Conservation (phyloP, 2,888 invertebrate genomes). For the Conops quadrifasciatus region DNA sequence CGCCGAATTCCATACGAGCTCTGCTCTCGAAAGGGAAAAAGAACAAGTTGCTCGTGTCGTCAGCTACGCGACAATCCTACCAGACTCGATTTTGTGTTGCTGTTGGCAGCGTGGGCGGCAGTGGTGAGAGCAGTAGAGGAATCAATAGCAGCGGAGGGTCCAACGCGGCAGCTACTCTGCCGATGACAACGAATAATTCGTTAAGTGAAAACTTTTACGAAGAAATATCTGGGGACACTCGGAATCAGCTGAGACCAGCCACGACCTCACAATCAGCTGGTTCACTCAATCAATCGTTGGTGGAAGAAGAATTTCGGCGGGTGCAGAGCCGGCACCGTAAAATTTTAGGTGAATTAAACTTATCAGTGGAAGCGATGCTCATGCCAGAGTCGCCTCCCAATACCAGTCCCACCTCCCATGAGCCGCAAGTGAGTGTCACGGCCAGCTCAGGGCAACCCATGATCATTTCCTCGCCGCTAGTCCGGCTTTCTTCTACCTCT, state of each 20-base stretch:
- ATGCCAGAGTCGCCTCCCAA: constrained; percentile 77
- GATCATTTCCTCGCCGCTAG: constrained; percentile 37
- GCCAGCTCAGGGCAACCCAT: constrained; percentile 55
- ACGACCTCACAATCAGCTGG: constrained; percentile 69
- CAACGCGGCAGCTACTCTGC: constrained; percentile 17
- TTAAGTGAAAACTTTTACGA: constrained; percentile 56
- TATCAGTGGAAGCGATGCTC: constrained; percentile 88
- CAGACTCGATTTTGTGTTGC: constrained; percentile 62
- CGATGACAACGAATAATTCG: constrained; percentile 34
- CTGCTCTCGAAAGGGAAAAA: constrained; percentile 63
- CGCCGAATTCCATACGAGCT: constrained; percentile 63
- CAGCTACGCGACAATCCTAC: constrained; percentile 65
- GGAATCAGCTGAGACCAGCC: constrained; percentile 47
- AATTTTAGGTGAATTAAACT: constrained; percentile 85
- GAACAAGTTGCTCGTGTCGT: constrained; percentile 59
- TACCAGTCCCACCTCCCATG: constrained; percentile 53
- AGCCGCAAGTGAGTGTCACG: constrained; percentile 56
- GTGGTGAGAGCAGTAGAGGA: constrained; percentile 45
- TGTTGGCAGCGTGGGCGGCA: constrained; percentile 63
- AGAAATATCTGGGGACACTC: constrained; percentile 56
- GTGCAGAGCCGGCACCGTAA: constrained; percentile 85
- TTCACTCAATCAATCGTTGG: constrained; percentile 75
- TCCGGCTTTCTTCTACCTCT: constrained; percentile 52
- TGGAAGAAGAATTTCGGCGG: constrained; percentile 84
- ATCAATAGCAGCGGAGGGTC: constrained; percentile 46